Evolutionary conservation across 2,888 invertebrate genomes (phyloP).

Genomic region (Oconnorella tubifera): DNA sequence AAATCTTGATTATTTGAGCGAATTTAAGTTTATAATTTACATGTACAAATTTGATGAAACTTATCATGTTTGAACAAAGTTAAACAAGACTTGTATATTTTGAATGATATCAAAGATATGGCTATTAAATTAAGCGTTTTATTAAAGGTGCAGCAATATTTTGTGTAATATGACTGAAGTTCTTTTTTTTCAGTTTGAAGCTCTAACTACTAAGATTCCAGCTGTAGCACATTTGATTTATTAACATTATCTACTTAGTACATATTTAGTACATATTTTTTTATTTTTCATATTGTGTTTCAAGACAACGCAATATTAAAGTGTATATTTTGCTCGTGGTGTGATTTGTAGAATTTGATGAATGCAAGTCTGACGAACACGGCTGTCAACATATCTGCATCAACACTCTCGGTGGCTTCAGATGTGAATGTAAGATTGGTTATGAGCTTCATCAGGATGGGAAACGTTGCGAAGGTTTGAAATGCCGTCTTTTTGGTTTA

Average conservation of each 20-base stretch:
- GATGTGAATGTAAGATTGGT: conserved; percentile 91
- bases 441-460: conserved; percentile 95
- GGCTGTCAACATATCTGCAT: conserved; percentile 95
- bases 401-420: conserved; percentile 79
- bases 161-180: no score
- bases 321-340: no score
- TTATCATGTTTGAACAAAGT: no score
- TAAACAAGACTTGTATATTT: no score
- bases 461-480: conserved; percentile 87
- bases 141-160: no score
- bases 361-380: conserved; percentile 83
- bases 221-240: background rate
- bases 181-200: no score
- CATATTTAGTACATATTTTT: conserved; percentile 2
- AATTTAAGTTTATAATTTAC: background rate
- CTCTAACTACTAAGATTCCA: no score
- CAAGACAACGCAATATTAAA: background rate
- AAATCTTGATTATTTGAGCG: no score
- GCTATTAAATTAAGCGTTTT: no score
- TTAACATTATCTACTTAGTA: background rate
- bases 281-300: background rate
- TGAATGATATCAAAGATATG: no score
- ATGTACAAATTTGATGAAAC: no score
- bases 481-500: background rate
- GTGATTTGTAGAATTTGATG: conserved; percentile 82